Evolutionary conservation across 2,113 vertebrate species (phyloP), one percentile per base, ranked within the genome.

Genomic region (Sinocyclocheilus anshuiensis): DNA sequence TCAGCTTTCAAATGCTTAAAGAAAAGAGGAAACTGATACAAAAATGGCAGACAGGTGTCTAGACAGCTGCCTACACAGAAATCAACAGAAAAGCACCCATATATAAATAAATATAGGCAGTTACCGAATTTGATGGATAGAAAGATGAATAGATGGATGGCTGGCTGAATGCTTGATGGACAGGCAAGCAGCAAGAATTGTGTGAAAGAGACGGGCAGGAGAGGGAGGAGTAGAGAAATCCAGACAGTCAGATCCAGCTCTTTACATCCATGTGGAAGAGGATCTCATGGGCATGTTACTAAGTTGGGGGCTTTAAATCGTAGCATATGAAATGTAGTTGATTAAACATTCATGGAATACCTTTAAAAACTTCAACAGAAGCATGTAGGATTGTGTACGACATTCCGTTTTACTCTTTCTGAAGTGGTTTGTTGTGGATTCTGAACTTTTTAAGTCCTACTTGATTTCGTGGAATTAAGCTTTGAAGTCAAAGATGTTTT

Each of bases 101-200:
- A 74, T 11, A 83, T 42, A 81, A 61, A 55, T 55, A 87, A 83
- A 83, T 87, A 89, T 74, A 87, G 88, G 74, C 65, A 57, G 78
- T 29, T 15, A 81, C 33, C 1, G 69, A 65, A 75, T 65, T 57
- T 33, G 85, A 84, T 77, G 36, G 77, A 87, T 72, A 48, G 88
- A 85, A 85, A 76, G 88, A 84, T 88, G 84, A 75, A 82, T 59
- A 65, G 53, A 85, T 85, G 55, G 83, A 87, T 78, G 74, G 39
- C 39, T n/a, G 42, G 45, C 48, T 78, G 80, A 84, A 81, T 63
- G 78, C 57, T 39, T 81, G 84, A 89, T 42, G 55, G 85, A 82
- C 81, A 84, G 33, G 29, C 61, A 53, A 57, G 50, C 6, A 11
- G 59, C 2, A 53, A 82, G 39, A 81, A 42, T 63, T 50, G 72